Conservation (phyloP, 2,113 vertebrate genomes). For the Campylomormyrus tamandua region DNA sequence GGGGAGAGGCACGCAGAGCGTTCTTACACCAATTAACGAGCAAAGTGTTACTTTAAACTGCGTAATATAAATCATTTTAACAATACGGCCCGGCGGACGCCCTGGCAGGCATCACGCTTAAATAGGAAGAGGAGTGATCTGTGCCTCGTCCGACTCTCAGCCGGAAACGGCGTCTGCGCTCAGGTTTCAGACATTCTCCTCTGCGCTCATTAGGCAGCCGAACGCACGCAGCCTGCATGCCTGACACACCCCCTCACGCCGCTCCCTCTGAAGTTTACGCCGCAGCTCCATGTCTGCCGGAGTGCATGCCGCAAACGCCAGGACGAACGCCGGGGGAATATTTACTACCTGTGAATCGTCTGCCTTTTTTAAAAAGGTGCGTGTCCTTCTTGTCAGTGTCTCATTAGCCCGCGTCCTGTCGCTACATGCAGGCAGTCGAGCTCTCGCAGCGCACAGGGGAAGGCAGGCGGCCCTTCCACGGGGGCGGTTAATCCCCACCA, state of each 20-base stretch:
- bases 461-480: not conserved
- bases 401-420: not conserved
- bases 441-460: not conserved
- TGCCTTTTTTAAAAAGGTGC: not conserved
- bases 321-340: not conserved
- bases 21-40: not conserved
- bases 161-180: not conserved
- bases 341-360: not conserved
- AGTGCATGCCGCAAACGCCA: not conserved
- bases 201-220: not conserved
- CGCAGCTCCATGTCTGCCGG: not conserved
- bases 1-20: not conserved
- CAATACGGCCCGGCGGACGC: not conserved
- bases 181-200: not conserved
- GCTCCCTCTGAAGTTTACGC: not conserved
- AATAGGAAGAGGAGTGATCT: not conserved
- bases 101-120: not conserved
- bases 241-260: not conserved
- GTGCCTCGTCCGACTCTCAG: not conserved
- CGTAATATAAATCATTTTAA: conserved; percentile 11
- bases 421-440: not conserved
- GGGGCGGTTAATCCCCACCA: not conserved
- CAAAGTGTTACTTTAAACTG: conserved; percentile 8
- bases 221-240: not conserved
- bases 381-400: not conserved